Conservation (phyloP, 2,113 vertebrate species). For the Hipposideros armiger region DNA sequence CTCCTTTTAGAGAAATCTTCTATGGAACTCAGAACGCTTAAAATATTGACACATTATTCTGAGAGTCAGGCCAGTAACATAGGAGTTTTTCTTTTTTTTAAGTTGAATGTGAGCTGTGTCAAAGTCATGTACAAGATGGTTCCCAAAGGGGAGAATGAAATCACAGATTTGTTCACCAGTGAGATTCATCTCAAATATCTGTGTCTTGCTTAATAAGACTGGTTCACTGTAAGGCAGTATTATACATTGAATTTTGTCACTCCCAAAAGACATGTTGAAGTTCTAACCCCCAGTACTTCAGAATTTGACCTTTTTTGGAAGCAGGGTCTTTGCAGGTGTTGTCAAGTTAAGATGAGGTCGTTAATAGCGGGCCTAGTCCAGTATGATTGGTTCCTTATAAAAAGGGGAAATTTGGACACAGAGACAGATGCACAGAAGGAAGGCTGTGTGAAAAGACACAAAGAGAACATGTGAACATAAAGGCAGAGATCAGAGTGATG, state of each 20-base stretch:
- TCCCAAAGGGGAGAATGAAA: neutral
- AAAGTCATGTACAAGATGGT: conserved; percentile 16
- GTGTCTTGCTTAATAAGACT: neutral
- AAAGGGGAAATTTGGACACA: neutral
- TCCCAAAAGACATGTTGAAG: neutral
- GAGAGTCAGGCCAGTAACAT: neutral
- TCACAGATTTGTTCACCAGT: neutral
- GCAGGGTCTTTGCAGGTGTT: neutral
- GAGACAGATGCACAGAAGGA: neutral
- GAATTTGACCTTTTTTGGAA: neutral
- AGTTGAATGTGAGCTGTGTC: neutral
- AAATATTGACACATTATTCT: conserved; percentile 43
- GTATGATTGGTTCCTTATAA: neutral
- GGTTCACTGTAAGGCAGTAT: neutral
- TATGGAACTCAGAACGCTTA: neutral
- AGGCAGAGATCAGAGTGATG: neutral
- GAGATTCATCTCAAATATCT: neutral
- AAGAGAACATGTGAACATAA: neutral
- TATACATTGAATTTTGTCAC: neutral
- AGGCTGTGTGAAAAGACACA: neutral
- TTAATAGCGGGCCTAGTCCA: neutral
- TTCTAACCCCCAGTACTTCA: neutral
- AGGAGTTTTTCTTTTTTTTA: neutral
- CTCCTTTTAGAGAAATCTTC: neutral
- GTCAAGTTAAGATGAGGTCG: neutral